These are phyloP conservation scores for Schizopygopsis pylzovi DNA, from an alignment of 2,797 vertebrate species.

Conservation along the genomic window DNA sequence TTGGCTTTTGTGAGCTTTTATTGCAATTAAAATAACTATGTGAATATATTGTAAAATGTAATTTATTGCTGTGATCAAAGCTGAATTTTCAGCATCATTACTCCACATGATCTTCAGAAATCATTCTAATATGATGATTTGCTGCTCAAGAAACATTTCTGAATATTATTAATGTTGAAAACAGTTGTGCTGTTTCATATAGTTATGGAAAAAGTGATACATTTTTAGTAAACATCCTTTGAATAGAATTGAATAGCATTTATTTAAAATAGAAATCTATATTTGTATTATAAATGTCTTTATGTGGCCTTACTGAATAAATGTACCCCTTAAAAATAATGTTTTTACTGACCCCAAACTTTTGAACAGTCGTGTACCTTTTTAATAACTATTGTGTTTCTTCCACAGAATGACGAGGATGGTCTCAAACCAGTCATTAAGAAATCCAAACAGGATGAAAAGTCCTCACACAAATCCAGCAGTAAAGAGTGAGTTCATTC, in stretches of 20 bases:
- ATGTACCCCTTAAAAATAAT: too few relatives aligned
- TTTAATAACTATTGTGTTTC: conserved; percentile 34
- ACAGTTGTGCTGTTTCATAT: background rate
- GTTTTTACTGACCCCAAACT: background rate
- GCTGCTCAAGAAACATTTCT: background rate
- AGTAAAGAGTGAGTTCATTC: conserved; percentile 89
- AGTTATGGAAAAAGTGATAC: too few relatives aligned
- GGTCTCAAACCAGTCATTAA: conserved; percentile 88
- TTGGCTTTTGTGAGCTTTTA: background rate
- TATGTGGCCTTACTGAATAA: background rate
- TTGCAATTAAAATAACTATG: background rate
- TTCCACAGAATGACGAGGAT: conserved; percentile 89
- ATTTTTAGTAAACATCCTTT: background rate
- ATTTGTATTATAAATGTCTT: too few relatives aligned
- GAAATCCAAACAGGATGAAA: conserved; percentile 91
- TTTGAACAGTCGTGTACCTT: background rate
- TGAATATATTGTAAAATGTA: too few relatives aligned
- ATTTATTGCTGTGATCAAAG: background rate
- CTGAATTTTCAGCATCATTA: background rate
- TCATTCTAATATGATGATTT: background rate
- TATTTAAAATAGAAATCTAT: too few relatives aligned
- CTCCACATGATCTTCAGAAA: background rate
- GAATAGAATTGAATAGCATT: too few relatives aligned
- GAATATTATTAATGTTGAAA: background rate
- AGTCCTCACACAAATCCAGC: conserved; percentile 88